Percentiles rank a stretch among this genome's conserved stretches.
Conservation (phyloP, 2,113 vertebrate genomes). For the Sakesphorus luctuosus region DNA sequence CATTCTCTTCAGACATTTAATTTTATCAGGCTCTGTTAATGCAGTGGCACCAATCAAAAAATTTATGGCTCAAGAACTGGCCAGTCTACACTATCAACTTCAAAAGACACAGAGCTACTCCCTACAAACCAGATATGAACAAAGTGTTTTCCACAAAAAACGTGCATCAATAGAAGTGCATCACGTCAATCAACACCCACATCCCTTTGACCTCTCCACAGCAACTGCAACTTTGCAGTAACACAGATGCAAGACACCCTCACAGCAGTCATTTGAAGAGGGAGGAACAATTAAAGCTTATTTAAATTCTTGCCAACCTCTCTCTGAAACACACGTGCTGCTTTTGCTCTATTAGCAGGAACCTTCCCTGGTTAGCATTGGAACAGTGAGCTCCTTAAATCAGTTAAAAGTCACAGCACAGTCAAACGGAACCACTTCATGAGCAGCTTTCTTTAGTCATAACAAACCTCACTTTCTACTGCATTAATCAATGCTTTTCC, state of each 20-base stretch:
- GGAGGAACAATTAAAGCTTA: background rate
- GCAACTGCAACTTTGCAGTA: background rate
- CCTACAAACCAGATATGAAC: background rate
- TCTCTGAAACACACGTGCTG: background rate
- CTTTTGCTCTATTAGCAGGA: background rate
- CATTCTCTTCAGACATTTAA: background rate
- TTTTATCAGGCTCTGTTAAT: background rate
- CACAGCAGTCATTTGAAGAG: background rate
- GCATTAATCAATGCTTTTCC: background rate
- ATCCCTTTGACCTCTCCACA: background rate
- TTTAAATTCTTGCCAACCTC: background rate
- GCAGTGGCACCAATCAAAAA: background rate
- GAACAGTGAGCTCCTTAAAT: background rate
- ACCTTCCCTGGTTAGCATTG: background rate
- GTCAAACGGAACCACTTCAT: background rate
- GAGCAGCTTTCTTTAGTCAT: background rate
- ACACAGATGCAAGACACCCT: background rate
- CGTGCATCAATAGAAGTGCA: accelerated
- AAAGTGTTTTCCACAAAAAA: background rate
- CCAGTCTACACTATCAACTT: background rate
- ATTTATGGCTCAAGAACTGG: background rate
- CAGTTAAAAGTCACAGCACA: background rate
- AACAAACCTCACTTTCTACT: background rate
- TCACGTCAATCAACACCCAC: background rate
- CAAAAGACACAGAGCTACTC: background rate